phyloP scores from a whole-genome alignment of 2,797 vertebrate genomes.

The Zalophus californianus region DNA sequence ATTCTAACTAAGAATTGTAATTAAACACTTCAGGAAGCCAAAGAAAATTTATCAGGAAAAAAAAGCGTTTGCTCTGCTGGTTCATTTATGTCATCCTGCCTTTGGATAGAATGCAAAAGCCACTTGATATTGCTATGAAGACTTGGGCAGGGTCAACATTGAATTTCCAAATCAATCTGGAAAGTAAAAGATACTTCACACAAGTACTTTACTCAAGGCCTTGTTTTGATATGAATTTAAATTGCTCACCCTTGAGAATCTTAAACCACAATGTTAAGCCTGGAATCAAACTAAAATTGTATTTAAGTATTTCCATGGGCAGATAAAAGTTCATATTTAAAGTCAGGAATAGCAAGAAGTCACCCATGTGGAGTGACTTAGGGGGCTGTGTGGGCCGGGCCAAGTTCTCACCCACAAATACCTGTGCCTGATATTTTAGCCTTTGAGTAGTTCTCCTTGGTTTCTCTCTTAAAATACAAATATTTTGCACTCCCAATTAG shows the following conservation, averaged over 20 bases:
- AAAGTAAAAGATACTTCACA: background rate
- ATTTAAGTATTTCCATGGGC: background rate
- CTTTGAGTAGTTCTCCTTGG: background rate
- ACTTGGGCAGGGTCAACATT: background rate
- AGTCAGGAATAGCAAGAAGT: background rate
- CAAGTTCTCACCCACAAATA: background rate
- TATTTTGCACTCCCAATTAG: background rate
- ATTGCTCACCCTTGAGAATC: background rate
- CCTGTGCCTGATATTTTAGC: background rate
- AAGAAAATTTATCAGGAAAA: constrained; percentile 51
- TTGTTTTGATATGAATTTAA: constrained; percentile 35
- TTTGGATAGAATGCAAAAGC: background rate
- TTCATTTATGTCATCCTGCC: background rate
- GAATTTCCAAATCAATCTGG: background rate
- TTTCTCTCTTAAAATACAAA: background rate
- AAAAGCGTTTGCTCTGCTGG: constrained; percentile 13
- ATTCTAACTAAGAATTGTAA: constrained; percentile 42
- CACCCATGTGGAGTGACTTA: background rate
- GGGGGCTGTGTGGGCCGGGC: background rate
- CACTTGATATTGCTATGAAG: background rate
- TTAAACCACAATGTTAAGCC: constrained; percentile 8
- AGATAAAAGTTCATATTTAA: background rate
- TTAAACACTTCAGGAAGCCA: constrained; percentile 33
- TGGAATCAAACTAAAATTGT: constrained; percentile 31
- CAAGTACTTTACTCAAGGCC: background rate